Percentiles rank a stretch among this genome's conserved stretches.
These are phyloP conservation scores for Prionailurus bengalensis DNA, from an alignment of 2,113 vertebrate genomes.

Conservation along the genomic window DNA sequence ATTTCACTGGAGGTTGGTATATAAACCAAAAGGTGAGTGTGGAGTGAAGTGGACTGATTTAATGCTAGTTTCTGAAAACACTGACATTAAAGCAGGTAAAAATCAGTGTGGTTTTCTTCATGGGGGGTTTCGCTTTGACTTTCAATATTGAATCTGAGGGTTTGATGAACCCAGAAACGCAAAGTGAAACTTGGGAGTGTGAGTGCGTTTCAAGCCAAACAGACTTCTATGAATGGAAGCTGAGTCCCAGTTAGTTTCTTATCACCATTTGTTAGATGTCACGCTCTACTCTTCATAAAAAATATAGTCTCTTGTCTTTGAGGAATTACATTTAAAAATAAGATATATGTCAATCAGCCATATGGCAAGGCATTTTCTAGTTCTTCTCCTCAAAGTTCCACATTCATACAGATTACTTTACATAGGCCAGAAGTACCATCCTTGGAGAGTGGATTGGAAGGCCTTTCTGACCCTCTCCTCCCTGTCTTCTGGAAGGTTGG, in stretches of 20 bases:
- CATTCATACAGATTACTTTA: not conserved
- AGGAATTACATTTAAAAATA: constrained; percentile 58
- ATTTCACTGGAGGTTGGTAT: constrained; percentile 19
- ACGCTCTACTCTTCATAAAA: constrained; percentile 26
- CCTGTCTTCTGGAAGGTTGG: not conserved
- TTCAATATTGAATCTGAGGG: constrained; percentile 72
- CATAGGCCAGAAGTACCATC: not conserved
- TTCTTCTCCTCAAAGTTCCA: constrained; percentile 3
- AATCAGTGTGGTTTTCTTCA: constrained; percentile 80
- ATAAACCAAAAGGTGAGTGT: not conserved
- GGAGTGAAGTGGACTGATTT: constrained; percentile 69
- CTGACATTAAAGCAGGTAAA: constrained; percentile 76
- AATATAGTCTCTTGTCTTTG: not conserved
- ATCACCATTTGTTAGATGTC: constrained; percentile 28
- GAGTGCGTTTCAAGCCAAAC: not conserved
- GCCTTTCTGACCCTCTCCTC: not conserved
- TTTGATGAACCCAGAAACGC: constrained; percentile 76
- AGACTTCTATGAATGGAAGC: constrained; percentile 76
- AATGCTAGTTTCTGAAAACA: constrained; percentile 61
- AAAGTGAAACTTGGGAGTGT: constrained; percentile 81
- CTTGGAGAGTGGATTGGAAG: constrained; percentile 19
- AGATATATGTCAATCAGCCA: not conserved
- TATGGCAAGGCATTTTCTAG: not conserved
- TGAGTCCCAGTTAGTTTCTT: constrained; percentile 51
- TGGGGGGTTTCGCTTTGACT: constrained; percentile 83